Conservation (phyloP, 2,797 vertebrate genomes). For the Silurus lanzhouensis region DNA sequence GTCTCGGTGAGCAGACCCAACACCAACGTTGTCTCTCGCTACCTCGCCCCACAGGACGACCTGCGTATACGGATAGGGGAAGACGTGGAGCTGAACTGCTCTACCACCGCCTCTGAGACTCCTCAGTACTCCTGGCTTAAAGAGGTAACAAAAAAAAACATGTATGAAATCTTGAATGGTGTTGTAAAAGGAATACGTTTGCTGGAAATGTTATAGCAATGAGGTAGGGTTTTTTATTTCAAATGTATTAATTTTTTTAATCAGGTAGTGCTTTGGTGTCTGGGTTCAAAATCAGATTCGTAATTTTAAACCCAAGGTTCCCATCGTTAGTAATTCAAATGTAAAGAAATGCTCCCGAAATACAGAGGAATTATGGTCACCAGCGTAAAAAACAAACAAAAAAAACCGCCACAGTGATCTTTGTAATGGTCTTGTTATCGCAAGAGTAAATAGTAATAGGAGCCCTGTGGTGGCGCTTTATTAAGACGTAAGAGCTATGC, state of each 20-base stretch:
- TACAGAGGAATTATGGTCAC: not conserved
- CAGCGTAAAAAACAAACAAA: not conserved
- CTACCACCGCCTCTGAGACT: conserved; percentile 67
- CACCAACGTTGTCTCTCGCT: conserved; percentile 58
- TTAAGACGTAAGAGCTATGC: not conserved
- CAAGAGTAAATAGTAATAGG: conserved; percentile 16
- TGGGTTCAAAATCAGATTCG: not conserved
- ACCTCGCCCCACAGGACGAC: conserved; percentile 58
- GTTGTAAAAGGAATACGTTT: not conserved
- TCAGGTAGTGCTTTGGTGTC: not conserved
- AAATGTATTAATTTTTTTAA: not conserved
- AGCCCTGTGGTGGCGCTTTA: conserved; percentile 1
- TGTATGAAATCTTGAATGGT: not conserved
- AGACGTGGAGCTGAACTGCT: conserved; percentile 72
- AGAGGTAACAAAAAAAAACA: conserved; percentile 66
- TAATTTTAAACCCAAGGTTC: not conserved
- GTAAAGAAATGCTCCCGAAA: conserved; percentile 14
- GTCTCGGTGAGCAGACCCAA: conserved; percentile 60
- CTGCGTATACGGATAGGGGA: conserved; percentile 68
- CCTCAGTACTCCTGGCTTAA: conserved; percentile 73
- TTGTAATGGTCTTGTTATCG: conserved; percentile 12
- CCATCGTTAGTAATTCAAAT: not conserved
- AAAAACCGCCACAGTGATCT: too few species aligned
- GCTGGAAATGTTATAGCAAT: not conserved
- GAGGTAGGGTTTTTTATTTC: not conserved